These are phyloP conservation scores for Bothrops jararaca DNA, from an alignment of 2,113 vertebrate genomes.

Conservation along the genomic window DNA sequence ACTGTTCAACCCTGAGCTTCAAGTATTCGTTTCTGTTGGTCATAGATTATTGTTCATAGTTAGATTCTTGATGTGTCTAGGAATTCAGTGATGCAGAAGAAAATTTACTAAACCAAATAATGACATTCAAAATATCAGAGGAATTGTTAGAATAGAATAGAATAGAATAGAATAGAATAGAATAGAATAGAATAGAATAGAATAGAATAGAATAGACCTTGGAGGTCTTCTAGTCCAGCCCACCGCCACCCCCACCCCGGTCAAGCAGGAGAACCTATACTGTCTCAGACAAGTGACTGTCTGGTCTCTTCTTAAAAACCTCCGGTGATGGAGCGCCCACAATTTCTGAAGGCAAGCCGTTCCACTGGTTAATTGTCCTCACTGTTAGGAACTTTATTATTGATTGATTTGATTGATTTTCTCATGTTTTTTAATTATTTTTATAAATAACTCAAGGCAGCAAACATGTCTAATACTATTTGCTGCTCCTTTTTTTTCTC, in stretches of 20 bases:
- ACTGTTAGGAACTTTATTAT: neutral
- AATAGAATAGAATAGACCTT: no score
- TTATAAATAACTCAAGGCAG: neutral
- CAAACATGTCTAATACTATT: neutral
- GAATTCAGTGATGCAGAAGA: neutral
- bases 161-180: no score
- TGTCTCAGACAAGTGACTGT: no score
- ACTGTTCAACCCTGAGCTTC: no score
- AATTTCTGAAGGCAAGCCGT: neutral
- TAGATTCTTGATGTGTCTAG: neutral
- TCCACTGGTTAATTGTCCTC: no score
- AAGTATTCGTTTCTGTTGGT: neutral
- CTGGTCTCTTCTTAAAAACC: no score
- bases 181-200: no score
- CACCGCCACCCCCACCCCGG: no score
- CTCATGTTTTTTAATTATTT: neutral
- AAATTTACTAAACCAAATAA: neutral
- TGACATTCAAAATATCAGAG: neutral
- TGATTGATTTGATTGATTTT: neutral
- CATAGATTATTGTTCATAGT: neutral
- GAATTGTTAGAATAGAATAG: neutral
- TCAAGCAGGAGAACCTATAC: no score
- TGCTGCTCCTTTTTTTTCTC: neutral
- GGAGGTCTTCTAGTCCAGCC: no score
- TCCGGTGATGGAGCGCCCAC: no score